Evolutionary conservation across 1,140 invertebrate genomes (phyloP), one percentile per base, ranked within the genome.

Genomic region (Globodera ellingtonae): DNA sequence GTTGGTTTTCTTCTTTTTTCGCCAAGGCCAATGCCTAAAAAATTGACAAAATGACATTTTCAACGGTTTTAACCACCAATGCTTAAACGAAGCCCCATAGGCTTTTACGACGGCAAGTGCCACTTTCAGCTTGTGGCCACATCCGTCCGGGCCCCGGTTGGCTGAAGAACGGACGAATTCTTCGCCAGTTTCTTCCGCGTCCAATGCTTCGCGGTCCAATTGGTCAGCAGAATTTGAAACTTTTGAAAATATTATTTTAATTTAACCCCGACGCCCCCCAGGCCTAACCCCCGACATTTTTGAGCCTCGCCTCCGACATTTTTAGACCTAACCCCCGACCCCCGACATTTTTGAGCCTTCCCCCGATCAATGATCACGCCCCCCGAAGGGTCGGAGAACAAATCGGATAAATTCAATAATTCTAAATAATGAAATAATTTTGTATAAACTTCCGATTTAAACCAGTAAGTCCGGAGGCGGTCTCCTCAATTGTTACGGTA

Each of bases 11-110:
- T 18, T 62, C 56, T 18, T 62, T 62, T 62, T 62, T 62, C 56
- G 56, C 56, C 56, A 62, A 18, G 56, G 56, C 56, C 56, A 62
- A 62, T 62, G 56, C 56, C 56, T 62, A 62, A 62, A 62, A 52
- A 13, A 4, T 7, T 62, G 6, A 62, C 2, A 18, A 10, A 18
- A 52, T 62, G 10, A 10, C 56, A 62, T 15, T 15, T 35, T 35
- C 35, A 35, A 35, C 4, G 18, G 6, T 62, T 62, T 5, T 15
- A 62, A 13, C 56, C 10, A 62, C 56, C 56, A 62, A 62, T 62
- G 56, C 56, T 62, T 62, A 5, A 62, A 62, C 56, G 56, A 62
- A 18, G 56, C 56, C 0, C 56, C 56, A 18, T 62, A 62, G 5
- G 56, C 56, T 18, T 62, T 62, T 10, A 62, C 56, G 18, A 62